Evolutionary conservation across 2,113 vertebrate species (phyloP), one percentile per base, ranked within the genome.

Genomic region (Pteruthius melanotis): DNA sequence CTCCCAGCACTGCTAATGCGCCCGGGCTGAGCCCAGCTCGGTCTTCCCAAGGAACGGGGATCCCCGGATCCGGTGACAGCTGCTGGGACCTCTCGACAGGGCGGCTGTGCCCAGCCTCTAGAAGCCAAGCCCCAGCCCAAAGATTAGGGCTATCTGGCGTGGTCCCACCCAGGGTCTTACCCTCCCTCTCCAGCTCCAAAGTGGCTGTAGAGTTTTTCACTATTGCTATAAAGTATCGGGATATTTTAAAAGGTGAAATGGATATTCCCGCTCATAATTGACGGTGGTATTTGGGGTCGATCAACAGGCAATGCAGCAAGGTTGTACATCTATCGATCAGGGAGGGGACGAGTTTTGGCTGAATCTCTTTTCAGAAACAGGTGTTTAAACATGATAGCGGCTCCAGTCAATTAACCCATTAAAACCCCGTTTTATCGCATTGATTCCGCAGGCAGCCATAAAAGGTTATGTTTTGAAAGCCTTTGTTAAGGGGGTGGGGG

Each of bases 331-430:
- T 95, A 97, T 95, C 95, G 97, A 97, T 97, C 94, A 28, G 93
- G 69, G 86, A 78, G 82, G 84, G 94, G 80, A 83, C 57, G 26
- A 77, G 84, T 78, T 95, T 97, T 80, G 86, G 93, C 94, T 75
- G 86, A 94, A 94, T 84, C 57, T 78, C 83, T 82, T 64, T 91
- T 89, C 94, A 86, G 97, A 96, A 98, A 98, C 98, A 98, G 97
- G 97, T 98, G 98, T 98, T 98, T 96, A 97, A 96, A 97, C 81
- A 94, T 89, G 98, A 98, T 97, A 98, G 98, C 96, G 71, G 93
- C 90, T 83, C 93, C 94, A 96, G 97, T 97, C 98, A 97, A 97
- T 98, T 97, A 98, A 98, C 97, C 97, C 97, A 97, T 98, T 98
- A 97, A 97, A 98, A 94, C 64, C 92, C 95, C 77, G 79, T 96